Evolutionary conservation across 1,140 invertebrate species (phyloP).

Genomic region (Ylistrum balloti): DNA sequence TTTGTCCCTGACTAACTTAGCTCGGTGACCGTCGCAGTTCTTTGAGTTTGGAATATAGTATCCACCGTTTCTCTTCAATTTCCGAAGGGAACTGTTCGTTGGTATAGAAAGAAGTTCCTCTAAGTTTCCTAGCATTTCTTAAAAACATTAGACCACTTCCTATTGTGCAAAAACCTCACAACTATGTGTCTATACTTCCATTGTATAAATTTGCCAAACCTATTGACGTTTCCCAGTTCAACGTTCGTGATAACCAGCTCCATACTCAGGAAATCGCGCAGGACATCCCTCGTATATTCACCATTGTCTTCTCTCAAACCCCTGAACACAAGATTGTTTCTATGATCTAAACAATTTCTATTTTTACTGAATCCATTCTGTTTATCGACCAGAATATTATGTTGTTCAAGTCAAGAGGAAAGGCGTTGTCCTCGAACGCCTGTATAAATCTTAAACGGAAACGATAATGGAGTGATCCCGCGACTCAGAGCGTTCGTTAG

Average conservation of each 20-base stretch:
- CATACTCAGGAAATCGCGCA: too few species aligned
- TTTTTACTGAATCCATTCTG: too few species aligned
- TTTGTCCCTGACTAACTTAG: background rate
- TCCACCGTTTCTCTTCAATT: background rate
- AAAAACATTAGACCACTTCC: background rate
- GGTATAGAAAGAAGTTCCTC: background rate
- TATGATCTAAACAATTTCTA: too few species aligned
- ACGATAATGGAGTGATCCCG: too few species aligned
- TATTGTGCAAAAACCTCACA: background rate
- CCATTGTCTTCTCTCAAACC: background rate
- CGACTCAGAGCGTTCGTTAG: too few species aligned
- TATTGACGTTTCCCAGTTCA: background rate
- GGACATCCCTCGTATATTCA: too few species aligned
- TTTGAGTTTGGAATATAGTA: constrained; percentile 13
- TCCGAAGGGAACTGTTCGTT: constrained; percentile 45
- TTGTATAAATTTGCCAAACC: background rate
- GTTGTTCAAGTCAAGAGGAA: too few species aligned
- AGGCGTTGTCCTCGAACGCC: too few species aligned
- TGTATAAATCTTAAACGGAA: too few species aligned
- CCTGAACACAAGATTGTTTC: constrained; percentile 47
- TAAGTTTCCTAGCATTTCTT: constrained; percentile 9
- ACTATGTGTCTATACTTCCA: background rate
- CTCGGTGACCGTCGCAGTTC: background rate
- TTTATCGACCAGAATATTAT: too few species aligned
- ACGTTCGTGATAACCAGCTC: too few species aligned